Percentiles rank a stretch among this genome's conserved stretches.
phyloP scores from a whole-genome alignment of 1,140 invertebrate genomes.

The Ephestia elutella region DNA sequence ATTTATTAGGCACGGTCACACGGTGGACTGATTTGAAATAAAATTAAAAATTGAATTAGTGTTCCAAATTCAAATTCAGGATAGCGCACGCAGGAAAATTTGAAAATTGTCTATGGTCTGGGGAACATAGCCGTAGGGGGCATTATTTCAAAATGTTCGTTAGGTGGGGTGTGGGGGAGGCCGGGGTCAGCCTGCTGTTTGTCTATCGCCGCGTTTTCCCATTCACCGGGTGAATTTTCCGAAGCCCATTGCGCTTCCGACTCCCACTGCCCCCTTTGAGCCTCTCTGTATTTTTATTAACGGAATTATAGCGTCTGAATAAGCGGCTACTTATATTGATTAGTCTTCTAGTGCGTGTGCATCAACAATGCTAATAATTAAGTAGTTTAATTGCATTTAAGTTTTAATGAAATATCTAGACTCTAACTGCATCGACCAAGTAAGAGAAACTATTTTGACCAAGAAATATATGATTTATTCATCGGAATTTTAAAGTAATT shows the following conservation, averaged over 20 bases:
- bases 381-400: background rate
- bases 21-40: background rate
- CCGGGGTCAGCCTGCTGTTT: slow-evolving; percentile 64
- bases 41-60: slow-evolving; percentile 5
- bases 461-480: too few species aligned
- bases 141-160: slow-evolving; percentile 70
- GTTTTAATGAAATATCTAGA: background rate
- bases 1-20: background rate
- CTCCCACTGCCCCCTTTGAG: slow-evolving; percentile 46
- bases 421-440: too few species aligned
- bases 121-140: slow-evolving; percentile 46
- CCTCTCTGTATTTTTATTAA: slow-evolving; percentile 70
- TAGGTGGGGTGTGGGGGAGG: slow-evolving; percentile 42
- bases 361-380: background rate
- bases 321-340: slow-evolving; percentile 67
- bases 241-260: slow-evolving; percentile 62
- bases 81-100: slow-evolving; percentile 15
- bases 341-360: slow-evolving; percentile 30
- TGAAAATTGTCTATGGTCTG: slow-evolving; percentile 18
- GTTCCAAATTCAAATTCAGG: slow-evolving; percentile 6
- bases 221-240: slow-evolving; percentile 72
- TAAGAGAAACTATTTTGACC: too few species aligned
- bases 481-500: too few species aligned
- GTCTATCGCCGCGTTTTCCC: slow-evolving; percentile 70
- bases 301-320: slow-evolving; percentile 68